Evolutionary conservation across 2,888 invertebrate species (phyloP).

Genomic region (Serripes groenlandicus): DNA sequence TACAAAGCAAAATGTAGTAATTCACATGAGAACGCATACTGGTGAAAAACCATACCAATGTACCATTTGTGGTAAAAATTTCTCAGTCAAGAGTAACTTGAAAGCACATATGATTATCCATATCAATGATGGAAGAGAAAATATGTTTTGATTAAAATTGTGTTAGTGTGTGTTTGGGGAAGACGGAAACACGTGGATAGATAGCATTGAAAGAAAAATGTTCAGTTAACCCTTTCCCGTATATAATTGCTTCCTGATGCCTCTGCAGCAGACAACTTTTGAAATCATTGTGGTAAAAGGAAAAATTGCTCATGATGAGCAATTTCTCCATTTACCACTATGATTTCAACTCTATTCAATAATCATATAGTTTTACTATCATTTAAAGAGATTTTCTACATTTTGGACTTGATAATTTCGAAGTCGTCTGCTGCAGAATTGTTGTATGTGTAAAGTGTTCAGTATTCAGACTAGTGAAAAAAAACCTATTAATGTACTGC

Average conservation of each 20-base stretch:
- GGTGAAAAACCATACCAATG: slow-evolving; percentile 19
- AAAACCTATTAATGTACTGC: too few relatives aligned
- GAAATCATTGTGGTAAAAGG: neutral
- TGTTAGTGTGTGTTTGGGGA: neutral
- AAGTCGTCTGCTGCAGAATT: too few relatives aligned
- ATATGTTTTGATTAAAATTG: neutral
- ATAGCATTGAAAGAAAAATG: too few relatives aligned
- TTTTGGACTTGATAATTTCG: too few relatives aligned
- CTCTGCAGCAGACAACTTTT: neutral
- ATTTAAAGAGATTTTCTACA: too few relatives aligned
- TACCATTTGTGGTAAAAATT: neutral
- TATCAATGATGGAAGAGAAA: neutral
- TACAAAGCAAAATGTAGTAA: slow-evolving; percentile 6
- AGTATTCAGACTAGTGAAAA: too few relatives aligned
- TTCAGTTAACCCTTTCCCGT: neutral
- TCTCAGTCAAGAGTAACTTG: slow-evolving; percentile 10
- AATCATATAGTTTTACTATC: too few relatives aligned
- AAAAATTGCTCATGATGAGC: too few relatives aligned
- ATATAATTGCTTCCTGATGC: neutral
- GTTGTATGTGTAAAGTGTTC: too few relatives aligned
- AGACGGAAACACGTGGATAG: neutral
- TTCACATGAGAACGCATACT: slow-evolving; percentile 6
- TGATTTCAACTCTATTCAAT: too few relatives aligned
- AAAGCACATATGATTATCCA: slow-evolving; percentile 13
- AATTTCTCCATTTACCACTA: too few relatives aligned